phyloP scores from a whole-genome alignment of 2,113 vertebrate species.

The Gallinago paraguaiae region DNA sequence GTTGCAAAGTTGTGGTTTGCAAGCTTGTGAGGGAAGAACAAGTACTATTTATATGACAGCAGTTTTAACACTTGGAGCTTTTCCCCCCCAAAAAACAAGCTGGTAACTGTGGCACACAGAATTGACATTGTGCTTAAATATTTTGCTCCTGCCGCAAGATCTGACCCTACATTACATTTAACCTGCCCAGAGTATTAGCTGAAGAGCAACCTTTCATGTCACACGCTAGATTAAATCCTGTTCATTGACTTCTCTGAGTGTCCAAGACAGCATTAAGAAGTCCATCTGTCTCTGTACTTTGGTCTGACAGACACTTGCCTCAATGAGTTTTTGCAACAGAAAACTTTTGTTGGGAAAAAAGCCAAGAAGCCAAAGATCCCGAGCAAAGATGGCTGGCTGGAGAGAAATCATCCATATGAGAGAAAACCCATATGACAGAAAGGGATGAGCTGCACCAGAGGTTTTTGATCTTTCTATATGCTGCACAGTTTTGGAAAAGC shows the following conservation, averaged over 20 bases:
- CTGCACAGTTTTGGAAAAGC: background rate
- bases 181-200: background rate
- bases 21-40: background rate
- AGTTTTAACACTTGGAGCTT: background rate
- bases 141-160: background rate
- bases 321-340: conserved; percentile 16
- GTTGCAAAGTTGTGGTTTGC: background rate
- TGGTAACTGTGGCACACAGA: background rate
- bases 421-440: background rate
- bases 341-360: background rate
- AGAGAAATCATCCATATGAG: background rate
- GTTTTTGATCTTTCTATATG: background rate
- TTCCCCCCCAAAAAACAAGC: background rate
- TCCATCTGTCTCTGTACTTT: background rate
- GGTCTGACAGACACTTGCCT: background rate
- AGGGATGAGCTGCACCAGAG: background rate
- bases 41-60: background rate
- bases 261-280: background rate
- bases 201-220: conserved; percentile 11
- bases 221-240: conserved; percentile 10
- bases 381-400: background rate
- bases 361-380: background rate
- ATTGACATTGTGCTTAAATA: background rate
- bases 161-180: background rate
- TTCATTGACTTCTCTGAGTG: background rate